Base-by-base conservation (phyloP, 2,113 vertebrate genomes). In the Setophaga kirtlandii region DNA sequence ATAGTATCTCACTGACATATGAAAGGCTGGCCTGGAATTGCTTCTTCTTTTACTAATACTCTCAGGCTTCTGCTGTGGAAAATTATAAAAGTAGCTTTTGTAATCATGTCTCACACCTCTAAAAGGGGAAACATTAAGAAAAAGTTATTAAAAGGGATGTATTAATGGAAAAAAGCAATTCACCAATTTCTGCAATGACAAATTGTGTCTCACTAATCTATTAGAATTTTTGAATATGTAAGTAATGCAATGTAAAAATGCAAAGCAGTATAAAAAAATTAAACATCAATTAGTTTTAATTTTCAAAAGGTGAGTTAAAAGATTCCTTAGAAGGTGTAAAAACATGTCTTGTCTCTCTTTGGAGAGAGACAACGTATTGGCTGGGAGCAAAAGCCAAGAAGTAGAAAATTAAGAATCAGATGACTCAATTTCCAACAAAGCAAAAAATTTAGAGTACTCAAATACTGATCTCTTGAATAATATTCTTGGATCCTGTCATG, bases 61-160 rank as follows among this genome's bases (percentile, higher is more conserved):
- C 13, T 52, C 47, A 53, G 37, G 53, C 12, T 90, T 92, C 73
- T 3, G 3, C 83, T 33, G 18, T 52, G 86, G 49, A 67, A 89
- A 94, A 92, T 90, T 60, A 30, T 70, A 92, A 64, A 75, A 92
- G 78, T 30, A 83, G 64, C 24, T 86, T 95, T 83, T 71, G 28
- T 44, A 94, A 75, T 77, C 39, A 41, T 67, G 70, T 91, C 85
- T 91, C 52, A 63, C 63, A 73, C 42, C 25, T 93, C 50, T 69
- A 88, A 70, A 90, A 95, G 55, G 82, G 62, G 46, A 71, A 90
- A 69, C 11, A 70, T 63, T 75, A 86, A 75, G 35, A 64, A 86
- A 87, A 93, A 90, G 5, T 81, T 74, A 81, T 71, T 93, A 47
- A 86, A 94, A 80, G 59, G 4, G n/a, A 92, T 15, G 2, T 56